Evolutionary conservation across 92 coral and sea anemone species (phyloP), one percentile per base, ranked within the genome.

Genomic region (Anthopleura xanthogrammica): DNA sequence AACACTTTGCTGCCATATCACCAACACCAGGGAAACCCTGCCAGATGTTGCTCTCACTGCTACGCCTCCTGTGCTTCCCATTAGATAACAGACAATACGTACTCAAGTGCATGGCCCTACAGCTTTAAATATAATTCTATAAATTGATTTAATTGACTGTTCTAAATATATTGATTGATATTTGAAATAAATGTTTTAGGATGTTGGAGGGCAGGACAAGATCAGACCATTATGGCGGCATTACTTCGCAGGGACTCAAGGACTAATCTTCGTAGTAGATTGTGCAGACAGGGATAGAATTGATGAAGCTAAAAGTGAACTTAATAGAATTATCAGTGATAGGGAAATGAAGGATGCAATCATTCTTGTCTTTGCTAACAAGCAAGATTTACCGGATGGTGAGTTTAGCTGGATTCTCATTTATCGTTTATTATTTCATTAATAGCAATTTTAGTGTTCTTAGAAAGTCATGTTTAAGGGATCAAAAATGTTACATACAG

Each of bases 171-270:
- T 29, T 29, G 36, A 29, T 29, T 29, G 36, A 29, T 29, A 11
- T 10, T 36, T 68, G 5, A 11, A 68, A 29, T 7, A 23, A 24
- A 23, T 46, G 8, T 81, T 76, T 20, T 64, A 95, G 98, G 98
- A 95, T 84, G 98, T 95, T 66, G 98, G 98, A 16, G 98, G 98
- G 75, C 98, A 95, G 75, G 98, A 95, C 76, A 95, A 95, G 89
- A 95, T 95, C 16, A 88, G 98, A 43, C 98, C 98, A 39, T 86
- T 95, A 88, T 95, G 98, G 98, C 95, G 98, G 75, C 98, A 95
- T 83, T 95, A 95, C 93, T 95, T 84, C 80, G 89, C 93, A 85
- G 98, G 98, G 3, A 93, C 98, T 20, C 95, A 95, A 52, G 98
- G 94, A 23, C 84, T 95, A 54, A 93, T 95, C 85, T 95, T 93